These are phyloP conservation scores for Microctonus hyperodae DNA, from an alignment of 2,888 invertebrate genomes.

Conservation along the genomic window DNA sequence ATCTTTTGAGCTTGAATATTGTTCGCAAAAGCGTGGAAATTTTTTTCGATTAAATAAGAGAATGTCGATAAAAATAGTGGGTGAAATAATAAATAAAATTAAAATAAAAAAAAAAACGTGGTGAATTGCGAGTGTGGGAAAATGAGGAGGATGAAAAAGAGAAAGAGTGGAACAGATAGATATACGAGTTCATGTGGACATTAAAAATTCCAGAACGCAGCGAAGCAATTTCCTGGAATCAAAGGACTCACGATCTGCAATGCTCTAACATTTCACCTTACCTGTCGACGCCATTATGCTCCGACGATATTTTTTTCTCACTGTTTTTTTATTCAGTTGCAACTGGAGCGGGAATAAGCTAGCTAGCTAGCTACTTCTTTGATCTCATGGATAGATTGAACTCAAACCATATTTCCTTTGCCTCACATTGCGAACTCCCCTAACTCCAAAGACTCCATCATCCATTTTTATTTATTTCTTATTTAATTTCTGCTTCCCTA, in stretches of 20 bases:
- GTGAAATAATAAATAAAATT: background rate
- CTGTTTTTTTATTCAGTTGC: slow-evolving; percentile 2
- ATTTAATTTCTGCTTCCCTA: background rate
- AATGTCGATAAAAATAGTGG: background rate
- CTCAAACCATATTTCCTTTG: slow-evolving; percentile 33
- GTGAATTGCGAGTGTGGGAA: background rate
- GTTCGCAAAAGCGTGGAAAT: no score
- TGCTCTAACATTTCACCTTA: background rate
- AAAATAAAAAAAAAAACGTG: no score
- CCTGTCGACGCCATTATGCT: background rate
- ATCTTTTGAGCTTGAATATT: no score
- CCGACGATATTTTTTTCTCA: background rate
- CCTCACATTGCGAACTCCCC: background rate
- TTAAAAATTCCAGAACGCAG: slow-evolving; percentile 10
- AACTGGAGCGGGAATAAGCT: no score
- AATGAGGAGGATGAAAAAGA: background rate
- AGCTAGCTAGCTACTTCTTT: slow-evolving; percentile 28
- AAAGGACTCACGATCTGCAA: slow-evolving; percentile 12
- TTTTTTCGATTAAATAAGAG: background rate
- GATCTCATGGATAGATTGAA: slow-evolving; percentile 34
- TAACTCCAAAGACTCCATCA: background rate
- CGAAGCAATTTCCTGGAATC: slow-evolving; percentile 10
- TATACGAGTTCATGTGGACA: background rate
- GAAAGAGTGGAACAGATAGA: background rate
- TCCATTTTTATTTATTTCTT: background rate